Percentiles rank a stretch among this genome's conserved stretches.
phyloP scores from a whole-genome alignment of 2,797 vertebrate genomes.

The Falco concolor region DNA sequence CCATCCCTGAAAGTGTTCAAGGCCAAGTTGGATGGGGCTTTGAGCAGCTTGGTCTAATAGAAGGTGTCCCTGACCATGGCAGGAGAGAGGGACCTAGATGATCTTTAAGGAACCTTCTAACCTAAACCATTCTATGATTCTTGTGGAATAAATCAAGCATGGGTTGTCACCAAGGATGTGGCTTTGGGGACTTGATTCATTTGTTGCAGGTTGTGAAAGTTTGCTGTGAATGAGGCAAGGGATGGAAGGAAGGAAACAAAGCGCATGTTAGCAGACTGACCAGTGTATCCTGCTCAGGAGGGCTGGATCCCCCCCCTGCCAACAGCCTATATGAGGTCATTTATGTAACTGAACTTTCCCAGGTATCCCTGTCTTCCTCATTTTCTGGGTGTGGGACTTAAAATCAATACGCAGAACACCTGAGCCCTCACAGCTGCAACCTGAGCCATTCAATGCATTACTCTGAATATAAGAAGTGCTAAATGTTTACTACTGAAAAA shows the following conservation, averaged over 20 bases:
- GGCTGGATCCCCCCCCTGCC: neutral
- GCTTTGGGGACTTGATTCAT: neutral
- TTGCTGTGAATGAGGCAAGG: neutral
- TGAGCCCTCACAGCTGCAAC: neutral
- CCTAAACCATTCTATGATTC: neutral
- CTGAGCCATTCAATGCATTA: rapidly evolving
- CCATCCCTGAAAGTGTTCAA: too few relatives aligned
- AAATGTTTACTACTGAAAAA: neutral
- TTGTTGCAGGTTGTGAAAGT: neutral
- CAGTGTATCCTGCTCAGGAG: neutral
- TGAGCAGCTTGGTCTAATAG: too few relatives aligned
- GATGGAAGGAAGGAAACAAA: neutral
- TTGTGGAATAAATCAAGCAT: rapidly evolving
- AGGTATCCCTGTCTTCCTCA: neutral
- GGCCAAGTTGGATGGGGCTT: too few relatives aligned
- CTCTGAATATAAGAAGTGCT: neutral
- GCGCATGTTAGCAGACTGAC: neutral
- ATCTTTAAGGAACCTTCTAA: too few relatives aligned
- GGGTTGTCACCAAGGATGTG: neutral
- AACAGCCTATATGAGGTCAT: neutral
- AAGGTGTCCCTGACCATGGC: too few relatives aligned
- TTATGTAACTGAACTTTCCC: neutral
- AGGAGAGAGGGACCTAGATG: too few relatives aligned
- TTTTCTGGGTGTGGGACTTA: neutral
- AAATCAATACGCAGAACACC: rapidly evolving